Evolutionary conservation across 2,888 invertebrate species (phyloP).

Genomic region (Nebria brevicollis): DNA sequence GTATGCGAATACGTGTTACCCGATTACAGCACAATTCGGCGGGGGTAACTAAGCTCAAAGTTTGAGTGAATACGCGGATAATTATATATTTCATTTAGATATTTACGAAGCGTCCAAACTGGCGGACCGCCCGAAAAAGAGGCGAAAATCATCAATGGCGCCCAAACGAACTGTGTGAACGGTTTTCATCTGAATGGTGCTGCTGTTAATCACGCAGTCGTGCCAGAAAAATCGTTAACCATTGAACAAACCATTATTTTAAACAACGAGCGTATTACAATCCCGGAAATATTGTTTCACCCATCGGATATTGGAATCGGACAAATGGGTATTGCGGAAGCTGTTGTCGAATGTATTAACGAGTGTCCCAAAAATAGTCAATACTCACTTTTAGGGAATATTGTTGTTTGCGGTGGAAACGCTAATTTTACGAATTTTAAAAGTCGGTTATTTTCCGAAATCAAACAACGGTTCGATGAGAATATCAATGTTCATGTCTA

Average conservation of each 20-base stretch:
- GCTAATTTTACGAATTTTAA: conserved; percentile 85
- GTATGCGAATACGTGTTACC: conserved; percentile 93
- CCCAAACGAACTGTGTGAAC: too few relatives aligned
- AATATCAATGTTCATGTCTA: conserved; percentile 81
- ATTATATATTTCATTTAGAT: background rate
- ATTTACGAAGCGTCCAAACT: background rate
- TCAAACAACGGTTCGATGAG: conserved; percentile 80
- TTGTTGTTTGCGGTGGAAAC: conserved; percentile 86
- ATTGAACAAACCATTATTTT: conserved; percentile 81
- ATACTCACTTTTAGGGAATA: conserved; percentile 82
- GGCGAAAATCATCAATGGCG: too few relatives aligned
- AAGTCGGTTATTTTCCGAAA: conserved; percentile 80
- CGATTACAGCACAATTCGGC: conserved; percentile 89
- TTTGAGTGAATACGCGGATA: background rate
- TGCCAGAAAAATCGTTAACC: conserved; percentile 50
- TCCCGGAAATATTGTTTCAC: conserved; percentile 94
- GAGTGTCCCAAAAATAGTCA: conserved; percentile 78
- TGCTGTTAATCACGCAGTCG: too few relatives aligned
- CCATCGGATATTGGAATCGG: conserved; percentile 95
- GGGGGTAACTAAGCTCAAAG: conserved; percentile 70
- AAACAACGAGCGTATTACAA: conserved; percentile 93
- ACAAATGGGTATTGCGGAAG: conserved; percentile 92
- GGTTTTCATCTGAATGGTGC: too few relatives aligned
- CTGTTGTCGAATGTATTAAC: conserved; percentile 81
- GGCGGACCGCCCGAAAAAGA: too few relatives aligned